phyloP scores from a whole-genome alignment of 2,797 vertebrate genomes.

The Cuculus canorus region DNA sequence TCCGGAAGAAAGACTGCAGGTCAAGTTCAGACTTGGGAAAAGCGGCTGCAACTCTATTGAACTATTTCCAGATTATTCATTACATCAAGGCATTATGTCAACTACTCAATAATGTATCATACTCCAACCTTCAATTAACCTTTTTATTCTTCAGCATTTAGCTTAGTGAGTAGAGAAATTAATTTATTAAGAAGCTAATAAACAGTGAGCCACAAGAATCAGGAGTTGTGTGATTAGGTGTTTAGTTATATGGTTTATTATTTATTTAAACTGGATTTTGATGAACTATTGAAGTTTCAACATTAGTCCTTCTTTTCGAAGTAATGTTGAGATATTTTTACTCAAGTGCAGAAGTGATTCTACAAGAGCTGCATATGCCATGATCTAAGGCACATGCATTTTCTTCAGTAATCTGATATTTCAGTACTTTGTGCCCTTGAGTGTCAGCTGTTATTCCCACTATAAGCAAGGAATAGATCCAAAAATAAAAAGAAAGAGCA shows the following conservation, averaged over 20 bases:
- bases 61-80: conserved; percentile 46
- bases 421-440: neutral
- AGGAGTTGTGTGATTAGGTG: conserved; percentile 13
- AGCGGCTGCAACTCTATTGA: neutral
- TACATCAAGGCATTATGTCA: conserved; percentile 47
- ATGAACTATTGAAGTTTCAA: conserved; percentile 39
- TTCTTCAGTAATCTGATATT: neutral
- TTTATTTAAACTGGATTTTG: conserved; percentile 45
- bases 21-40: conserved; percentile 44
- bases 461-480: neutral
- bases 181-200: conserved; percentile 57
- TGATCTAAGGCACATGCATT: neutral
- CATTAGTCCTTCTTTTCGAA: neutral
- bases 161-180: conserved; percentile 12
- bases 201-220: conserved; percentile 18
- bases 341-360: neutral
- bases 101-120: conserved; percentile 42
- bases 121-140: conserved; percentile 67
- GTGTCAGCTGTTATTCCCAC: neutral
- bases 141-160: conserved; percentile 65
- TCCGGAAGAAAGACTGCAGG: neutral
- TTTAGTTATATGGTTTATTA: conserved; percentile 42
- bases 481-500: neutral
- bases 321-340: neutral
- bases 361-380: neutral